Base-by-base conservation (phyloP, 2,888 invertebrate genomes). In the Eupeodes latifasciatus region DNA sequence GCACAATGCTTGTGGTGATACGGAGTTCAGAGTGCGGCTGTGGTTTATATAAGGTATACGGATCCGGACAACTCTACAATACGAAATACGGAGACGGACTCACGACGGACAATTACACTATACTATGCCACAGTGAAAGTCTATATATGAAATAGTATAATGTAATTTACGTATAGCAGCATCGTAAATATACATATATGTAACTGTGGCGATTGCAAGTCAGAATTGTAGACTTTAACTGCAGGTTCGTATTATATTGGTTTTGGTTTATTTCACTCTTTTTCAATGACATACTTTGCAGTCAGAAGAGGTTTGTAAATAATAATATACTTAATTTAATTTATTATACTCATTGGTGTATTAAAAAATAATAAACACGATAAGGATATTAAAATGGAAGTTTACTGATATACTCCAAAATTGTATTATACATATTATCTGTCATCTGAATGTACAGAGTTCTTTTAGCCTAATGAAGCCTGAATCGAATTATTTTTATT, bases 251-350 rank as follows among this genome's bases (percentile, higher is more conserved):
- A 7, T 19, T 59, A 12, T 27, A 19, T 27, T 27, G 57, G 59
- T 14, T 59, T 34, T n/a, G 59, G 59, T 59, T 59, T 36, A 34
- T 34, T 59, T 59, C 14, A 14, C 12, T 57, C 27, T 59, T 59
- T 59, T 59, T 34, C 34, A 36, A 36, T 59, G 34, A 34, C 14
- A 59, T 9, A 34, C 59, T 34, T 34, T 59, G 34, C 6, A 59
- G 14, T 59, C 57, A 59, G 59, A 9, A 59, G 34, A 14, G 59
- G 34, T 59, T 34, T 59, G 34, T 36, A 59, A 59, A 59, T 59
- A 59, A 59, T 59, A 59, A 59, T 59, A 59, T 59, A 36, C 9
- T 59, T 59, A 59, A 59, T 59, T 59, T 57, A 57, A 57, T 57
- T 57, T 59, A 59, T 59, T 59, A 36, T 34, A 14, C 34, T 9